These are phyloP conservation scores for Heterotilapia buettikoferi DNA, from an alignment of 2,113 vertebrate genomes.

Conservation along the genomic window DNA sequence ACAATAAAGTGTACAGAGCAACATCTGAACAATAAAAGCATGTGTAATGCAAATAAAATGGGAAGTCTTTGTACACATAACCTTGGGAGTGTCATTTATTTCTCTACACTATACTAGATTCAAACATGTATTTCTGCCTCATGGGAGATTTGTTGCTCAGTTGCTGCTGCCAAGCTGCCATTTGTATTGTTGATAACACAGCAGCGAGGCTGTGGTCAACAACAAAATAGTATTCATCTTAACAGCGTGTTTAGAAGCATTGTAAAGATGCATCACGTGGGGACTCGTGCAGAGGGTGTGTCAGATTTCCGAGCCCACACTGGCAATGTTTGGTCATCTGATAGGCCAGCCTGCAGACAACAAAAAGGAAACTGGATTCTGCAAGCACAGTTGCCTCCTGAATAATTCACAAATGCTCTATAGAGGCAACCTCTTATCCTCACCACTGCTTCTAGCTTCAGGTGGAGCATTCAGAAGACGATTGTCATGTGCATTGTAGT, in stretches of 20 bases:
- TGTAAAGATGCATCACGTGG: neutral
- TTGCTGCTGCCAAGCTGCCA: conserved; percentile 5
- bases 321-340: conserved; percentile 37
- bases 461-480: neutral
- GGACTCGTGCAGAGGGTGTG: conserved; percentile 5
- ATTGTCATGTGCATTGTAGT: neutral
- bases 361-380: conserved; percentile 61
- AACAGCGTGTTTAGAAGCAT: neutral
- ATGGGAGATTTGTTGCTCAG: neutral
- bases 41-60: neutral
- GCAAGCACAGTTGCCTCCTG: conserved; percentile 36
- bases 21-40: neutral
- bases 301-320: conserved; percentile 20
- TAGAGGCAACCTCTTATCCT: conserved; percentile 36
- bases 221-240: conserved; percentile 14
- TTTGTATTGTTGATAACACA: conserved; percentile 29
- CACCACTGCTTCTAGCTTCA: conserved; percentile 15
- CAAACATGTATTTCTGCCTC: conserved; percentile 28
- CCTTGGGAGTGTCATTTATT: conserved; percentile 25
- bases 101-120: neutral
- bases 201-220: neutral
- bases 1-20: neutral
- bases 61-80: neutral
- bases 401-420: conserved; percentile 68
- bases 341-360: conserved; percentile 34